Conservation (phyloP, 2,113 vertebrate genomes). For the Plecturocebus donacophilus region DNA sequence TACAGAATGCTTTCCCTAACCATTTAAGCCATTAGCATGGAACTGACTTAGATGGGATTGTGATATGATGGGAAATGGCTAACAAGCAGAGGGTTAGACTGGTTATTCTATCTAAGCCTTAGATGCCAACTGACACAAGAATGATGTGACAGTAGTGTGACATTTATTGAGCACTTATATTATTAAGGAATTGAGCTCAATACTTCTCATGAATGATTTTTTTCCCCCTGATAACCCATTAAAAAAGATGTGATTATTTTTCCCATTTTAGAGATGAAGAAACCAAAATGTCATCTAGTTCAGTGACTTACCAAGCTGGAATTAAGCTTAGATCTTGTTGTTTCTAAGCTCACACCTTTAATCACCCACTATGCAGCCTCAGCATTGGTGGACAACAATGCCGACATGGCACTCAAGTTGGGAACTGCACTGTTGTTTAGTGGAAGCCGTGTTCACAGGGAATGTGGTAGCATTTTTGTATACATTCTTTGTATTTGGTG, state of each 20-base stretch:
- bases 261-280: slow-evolving; percentile 8
- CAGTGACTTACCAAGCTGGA: slow-evolving; percentile 22
- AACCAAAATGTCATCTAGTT: slow-evolving; percentile 2
- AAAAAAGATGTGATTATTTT: background rate
- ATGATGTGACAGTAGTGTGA: background rate
- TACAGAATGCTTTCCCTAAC: background rate
- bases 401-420: background rate
- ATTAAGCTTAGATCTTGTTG: background rate
- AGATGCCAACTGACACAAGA: background rate
- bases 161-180: slow-evolving; percentile 31
- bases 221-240: background rate
- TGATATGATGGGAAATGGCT: slow-evolving; percentile 4
- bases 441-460: background rate
- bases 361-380: background rate
- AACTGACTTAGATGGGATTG: background rate
- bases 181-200: background rate
- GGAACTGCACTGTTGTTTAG: background rate
- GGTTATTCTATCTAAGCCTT: background rate
- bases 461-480: background rate
- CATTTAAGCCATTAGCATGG: background rate
- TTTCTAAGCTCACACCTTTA: background rate
- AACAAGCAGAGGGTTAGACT: background rate
- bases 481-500: background rate
- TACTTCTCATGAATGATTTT: background rate
- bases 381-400: background rate